These are phyloP conservation scores for Apostichopus japonicus DNA, from an alignment of 35 echinoderm and acorn worm genomes.

Conservation along the genomic window DNA sequence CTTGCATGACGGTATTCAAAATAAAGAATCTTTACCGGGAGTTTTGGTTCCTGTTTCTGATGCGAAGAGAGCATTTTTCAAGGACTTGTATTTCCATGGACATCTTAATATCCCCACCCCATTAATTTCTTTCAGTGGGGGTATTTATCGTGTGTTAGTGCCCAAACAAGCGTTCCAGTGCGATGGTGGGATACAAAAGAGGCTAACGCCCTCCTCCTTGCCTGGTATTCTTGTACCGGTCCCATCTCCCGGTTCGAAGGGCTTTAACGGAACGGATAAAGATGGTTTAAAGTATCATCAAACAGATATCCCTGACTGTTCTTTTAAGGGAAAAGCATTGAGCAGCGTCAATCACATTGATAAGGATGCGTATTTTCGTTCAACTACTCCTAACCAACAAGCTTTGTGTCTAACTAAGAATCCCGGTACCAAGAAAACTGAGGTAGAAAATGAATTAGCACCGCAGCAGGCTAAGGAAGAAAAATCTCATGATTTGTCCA, in stretches of 20 bases:
- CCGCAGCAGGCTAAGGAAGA: neutral
- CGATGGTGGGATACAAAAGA: too few species aligned
- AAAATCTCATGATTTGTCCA: too few species aligned
- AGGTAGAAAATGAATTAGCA: too few species aligned
- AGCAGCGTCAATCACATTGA: neutral
- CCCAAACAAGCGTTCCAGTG: neutral
- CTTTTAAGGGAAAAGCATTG: neutral
- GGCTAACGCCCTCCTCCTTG: neutral
- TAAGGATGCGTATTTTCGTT: neutral
- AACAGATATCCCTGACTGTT: neutral
- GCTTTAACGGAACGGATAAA: too few species aligned
- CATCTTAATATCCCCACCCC: neutral
- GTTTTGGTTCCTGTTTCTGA: slow-evolving; percentile 21
- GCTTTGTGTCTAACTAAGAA: neutral
- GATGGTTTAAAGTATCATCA: neutral
- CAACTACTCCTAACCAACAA: neutral
- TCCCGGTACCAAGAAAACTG: too few species aligned
- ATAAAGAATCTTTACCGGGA: neutral
- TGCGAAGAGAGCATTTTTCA: neutral
- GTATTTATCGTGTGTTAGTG: neutral
- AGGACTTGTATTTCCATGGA: neutral
- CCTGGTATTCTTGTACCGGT: slow-evolving; percentile 3
- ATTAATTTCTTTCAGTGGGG: slow-evolving; percentile 17
- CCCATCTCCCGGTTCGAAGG: too few species aligned
- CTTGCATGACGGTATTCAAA: neutral